Base-by-base conservation (phyloP, 2,888 invertebrate genomes). In the Drosophila gaucha region DNA sequence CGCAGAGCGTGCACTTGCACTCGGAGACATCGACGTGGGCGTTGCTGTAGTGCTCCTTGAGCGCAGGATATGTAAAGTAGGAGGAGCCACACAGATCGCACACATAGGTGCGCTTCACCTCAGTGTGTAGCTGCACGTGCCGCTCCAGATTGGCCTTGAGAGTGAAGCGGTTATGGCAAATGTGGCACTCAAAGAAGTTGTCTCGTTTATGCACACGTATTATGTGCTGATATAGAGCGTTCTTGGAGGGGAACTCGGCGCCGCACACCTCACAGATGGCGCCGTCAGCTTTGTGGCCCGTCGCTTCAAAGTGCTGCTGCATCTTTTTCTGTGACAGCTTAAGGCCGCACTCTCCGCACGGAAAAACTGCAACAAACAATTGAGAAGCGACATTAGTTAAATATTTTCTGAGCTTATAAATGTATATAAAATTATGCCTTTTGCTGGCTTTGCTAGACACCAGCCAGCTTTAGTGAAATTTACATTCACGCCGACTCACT, bases 251-350 rank as follows among this genome's bases (percentile, higher is more conserved):
- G 28, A 91, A 92, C 43, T 89, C 90, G 35, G 90, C 91, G 28
- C 92, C 92, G 63, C 92, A 92, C 9, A 91, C 90, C 78, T 92
- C 92, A 63, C 92, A 92, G 57, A 91, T 91, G 74, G 91, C 90
- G 77, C 91, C 91, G 52, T 92, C 91, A 36, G 89, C 89, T 75
- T 91, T 91, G 80, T 92, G 92, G 44, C 91, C 91, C 43, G 90
- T 89, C 62, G 90, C 91, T 54, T 91, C 91, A 62, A 91, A 84
- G 82, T 92, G 92, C 56, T 91, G 90, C 62, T 91, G 91, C 28
- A 91, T 78, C 72, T 91, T 91, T 77, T 91, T 90, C 46, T 90
- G 89, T 26, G 90, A 86, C 72, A 92, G 90, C 70, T 90, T 91
- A 63, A 89, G 74, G 20, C 90, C 91, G 72, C 92, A 92, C 82